These are phyloP conservation scores for Gallinago solitaria DNA, from an alignment of 2,797 vertebrate genomes.

Conservation along the genomic window DNA sequence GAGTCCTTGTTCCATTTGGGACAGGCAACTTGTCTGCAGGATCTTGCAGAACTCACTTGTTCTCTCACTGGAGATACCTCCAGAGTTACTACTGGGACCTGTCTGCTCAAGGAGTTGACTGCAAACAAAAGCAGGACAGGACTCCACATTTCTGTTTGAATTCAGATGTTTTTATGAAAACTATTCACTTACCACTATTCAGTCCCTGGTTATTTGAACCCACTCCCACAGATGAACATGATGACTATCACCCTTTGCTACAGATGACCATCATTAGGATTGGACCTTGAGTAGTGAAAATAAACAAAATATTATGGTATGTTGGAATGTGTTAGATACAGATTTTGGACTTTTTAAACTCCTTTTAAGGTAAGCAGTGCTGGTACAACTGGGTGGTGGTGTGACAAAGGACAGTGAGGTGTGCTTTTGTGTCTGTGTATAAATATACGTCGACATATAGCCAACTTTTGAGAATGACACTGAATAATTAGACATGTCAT, in stretches of 20 bases:
- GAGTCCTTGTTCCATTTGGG: not conserved
- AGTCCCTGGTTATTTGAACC: not conserved
- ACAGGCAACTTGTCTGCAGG: not conserved
- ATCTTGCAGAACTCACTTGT: not conserved
- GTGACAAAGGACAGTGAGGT: not conserved
- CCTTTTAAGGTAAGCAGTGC: not conserved
- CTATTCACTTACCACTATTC: not conserved
- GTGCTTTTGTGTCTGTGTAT: not conserved
- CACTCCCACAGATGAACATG: not conserved
- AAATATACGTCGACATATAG: not conserved
- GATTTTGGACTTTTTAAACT: not conserved
- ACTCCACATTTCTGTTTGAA: not conserved
- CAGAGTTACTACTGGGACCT: not conserved
- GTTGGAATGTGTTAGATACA: not conserved
- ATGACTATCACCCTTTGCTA: not conserved
- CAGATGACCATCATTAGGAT: not conserved
- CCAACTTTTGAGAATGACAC: conserved; percentile 21
- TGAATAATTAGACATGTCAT: conserved; percentile 39
- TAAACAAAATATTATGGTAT: not conserved
- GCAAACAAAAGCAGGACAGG: not conserved
- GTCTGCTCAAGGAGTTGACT: not conserved
- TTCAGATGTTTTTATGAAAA: not conserved
- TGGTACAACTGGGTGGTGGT: not conserved
- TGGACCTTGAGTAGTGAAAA: not conserved
- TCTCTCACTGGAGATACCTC: not conserved